Conservation (phyloP, 1,140 invertebrate genomes). For the Zaprionus inermis region DNA sequence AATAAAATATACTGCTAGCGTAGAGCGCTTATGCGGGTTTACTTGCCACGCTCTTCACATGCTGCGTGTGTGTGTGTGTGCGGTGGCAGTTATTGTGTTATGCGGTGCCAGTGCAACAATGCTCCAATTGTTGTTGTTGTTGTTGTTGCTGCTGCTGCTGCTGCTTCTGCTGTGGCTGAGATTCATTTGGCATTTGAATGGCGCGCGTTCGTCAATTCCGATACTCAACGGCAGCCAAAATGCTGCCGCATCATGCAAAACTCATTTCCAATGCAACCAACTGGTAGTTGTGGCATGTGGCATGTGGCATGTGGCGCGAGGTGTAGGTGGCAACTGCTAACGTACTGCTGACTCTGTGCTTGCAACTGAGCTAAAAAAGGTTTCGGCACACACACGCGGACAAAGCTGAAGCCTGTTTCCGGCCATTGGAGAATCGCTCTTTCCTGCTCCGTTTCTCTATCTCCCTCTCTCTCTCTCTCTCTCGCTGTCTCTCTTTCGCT, state of each 20-base stretch:
- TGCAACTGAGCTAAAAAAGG: not conserved
- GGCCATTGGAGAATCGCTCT: slow-evolving; percentile 7
- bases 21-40: not conserved
- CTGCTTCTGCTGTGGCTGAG: slow-evolving; percentile 19
- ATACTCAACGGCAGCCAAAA: slow-evolving; percentile 28
- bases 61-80: not conserved
- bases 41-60: not conserved
- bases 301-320: slow-evolving; percentile 5
- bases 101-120: not conserved
- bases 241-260: slow-evolving; percentile 35
- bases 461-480: not conserved
- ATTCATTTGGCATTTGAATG: slow-evolving; percentile 54
- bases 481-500: not conserved
- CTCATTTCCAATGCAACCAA: slow-evolving; percentile 40
- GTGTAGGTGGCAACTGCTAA: slow-evolving; percentile 10
- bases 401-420: not conserved
- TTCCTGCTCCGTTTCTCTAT: not conserved
- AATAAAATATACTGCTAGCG: not conserved
- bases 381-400: not conserved
- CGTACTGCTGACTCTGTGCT: not conserved
- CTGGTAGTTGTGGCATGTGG: slow-evolving; percentile 2
- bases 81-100: slow-evolving; percentile 2
- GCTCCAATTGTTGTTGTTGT: not conserved
- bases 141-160: not conserved
- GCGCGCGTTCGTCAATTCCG: slow-evolving; percentile 26